These are phyloP conservation scores for Styela plicata DNA, from an alignment of 23 tunicate species.

Conservation along the genomic window DNA sequence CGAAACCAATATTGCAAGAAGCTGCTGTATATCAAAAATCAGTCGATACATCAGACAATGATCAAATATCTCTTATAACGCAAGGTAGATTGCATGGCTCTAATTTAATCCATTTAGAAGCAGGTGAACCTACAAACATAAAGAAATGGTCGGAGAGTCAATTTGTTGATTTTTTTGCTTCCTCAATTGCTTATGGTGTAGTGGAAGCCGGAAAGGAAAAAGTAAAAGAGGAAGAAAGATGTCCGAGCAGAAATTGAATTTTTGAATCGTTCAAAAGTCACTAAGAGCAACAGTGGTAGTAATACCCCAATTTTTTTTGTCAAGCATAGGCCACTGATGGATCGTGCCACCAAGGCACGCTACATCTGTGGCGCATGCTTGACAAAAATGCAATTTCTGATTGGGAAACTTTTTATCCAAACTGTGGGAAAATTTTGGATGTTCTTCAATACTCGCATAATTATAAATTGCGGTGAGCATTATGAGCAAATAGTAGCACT, in stretches of 20 bases:
- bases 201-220: conserved; percentile 29
- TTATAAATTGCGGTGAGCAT: not conserved
- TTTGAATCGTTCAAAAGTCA: not conserved
- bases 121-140: conserved; percentile 51
- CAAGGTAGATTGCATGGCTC: conserved; percentile 28
- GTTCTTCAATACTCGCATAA: not conserved
- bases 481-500: not conserved
- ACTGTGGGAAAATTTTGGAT: not conserved
- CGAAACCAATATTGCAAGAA: too few species aligned
- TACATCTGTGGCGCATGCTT: too few species aligned
- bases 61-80: conserved; percentile 26
- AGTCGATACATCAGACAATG: not conserved
- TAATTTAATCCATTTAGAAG: conserved; percentile 62
- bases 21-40: not conserved
- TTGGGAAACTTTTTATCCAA: too few species aligned
- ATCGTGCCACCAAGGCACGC: too few species aligned
- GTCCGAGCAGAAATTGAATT: not conserved
- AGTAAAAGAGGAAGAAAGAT: not conserved
- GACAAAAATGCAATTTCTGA: too few species aligned
- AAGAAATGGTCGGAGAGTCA: conserved; percentile 44
- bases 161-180: conserved; percentile 68
- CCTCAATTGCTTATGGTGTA: conserved; percentile 56
- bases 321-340: too few species aligned
- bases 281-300: not conserved
- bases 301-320: too few species aligned